Evolutionary conservation across 2,888 invertebrate genomes (phyloP).

Genomic region (Sphaerophoria taeniata): DNA sequence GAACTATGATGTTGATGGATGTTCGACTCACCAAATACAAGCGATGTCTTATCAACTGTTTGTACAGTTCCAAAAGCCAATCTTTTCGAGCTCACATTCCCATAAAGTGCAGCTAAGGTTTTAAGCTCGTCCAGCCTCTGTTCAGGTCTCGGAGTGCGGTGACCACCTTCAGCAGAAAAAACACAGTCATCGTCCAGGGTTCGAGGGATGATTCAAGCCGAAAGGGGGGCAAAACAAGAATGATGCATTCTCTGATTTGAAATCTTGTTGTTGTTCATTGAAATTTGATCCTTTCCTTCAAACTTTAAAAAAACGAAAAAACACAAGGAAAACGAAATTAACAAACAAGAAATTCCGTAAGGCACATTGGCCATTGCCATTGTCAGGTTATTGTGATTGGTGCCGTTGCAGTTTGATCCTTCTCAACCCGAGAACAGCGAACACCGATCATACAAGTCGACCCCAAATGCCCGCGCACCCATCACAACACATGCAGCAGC

Average conservation of each 20-base stretch:
- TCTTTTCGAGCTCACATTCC: slow-evolving; percentile 38
- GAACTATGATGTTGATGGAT: not conserved
- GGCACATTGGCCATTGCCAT: slow-evolving; percentile 63
- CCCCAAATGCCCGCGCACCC: slow-evolving; percentile 15
- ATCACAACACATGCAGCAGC: slow-evolving; percentile 3
- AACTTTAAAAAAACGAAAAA: slow-evolving; percentile 45
- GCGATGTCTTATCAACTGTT: too few species aligned
- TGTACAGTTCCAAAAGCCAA: too few species aligned
- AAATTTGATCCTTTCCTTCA: slow-evolving; percentile 73
- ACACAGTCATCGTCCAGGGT: slow-evolving; percentile 23
- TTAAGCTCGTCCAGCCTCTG: slow-evolving; percentile 48
- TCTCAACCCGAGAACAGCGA: slow-evolving; percentile 20
- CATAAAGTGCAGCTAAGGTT: not conserved
- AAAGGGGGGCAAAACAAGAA: slow-evolving; percentile 36
- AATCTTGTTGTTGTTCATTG: slow-evolving; percentile 71
- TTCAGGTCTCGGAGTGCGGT: slow-evolving; percentile 58
- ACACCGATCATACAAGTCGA: slow-evolving; percentile 1
- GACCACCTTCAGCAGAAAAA: slow-evolving; percentile 59
- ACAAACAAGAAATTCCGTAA: slow-evolving; percentile 73
- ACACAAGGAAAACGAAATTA: slow-evolving; percentile 8
- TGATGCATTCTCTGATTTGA: slow-evolving; percentile 74
- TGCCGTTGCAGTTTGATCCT: slow-evolving; percentile 67
- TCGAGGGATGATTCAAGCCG: not conserved
- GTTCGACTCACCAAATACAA: too few species aligned
- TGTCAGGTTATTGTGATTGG: slow-evolving; percentile 51